A percentile compares a stretch with the other conserved stretches of the same genome.
These are phyloP conservation scores for Microchirus variegatus DNA, from an alignment of 2,797 vertebrate genomes.

Conservation along the genomic window DNA sequence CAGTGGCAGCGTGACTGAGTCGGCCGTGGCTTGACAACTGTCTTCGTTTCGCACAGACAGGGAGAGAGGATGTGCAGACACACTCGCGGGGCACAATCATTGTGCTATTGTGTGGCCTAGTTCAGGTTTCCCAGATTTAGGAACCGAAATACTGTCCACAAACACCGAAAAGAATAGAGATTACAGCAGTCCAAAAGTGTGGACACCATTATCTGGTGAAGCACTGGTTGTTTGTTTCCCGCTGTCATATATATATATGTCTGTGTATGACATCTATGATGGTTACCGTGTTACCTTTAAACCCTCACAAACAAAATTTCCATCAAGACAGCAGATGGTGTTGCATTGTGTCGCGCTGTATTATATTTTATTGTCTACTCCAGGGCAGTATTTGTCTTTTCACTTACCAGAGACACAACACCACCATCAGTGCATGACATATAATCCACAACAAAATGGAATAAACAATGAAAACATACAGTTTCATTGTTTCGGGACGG, in stretches of 20 bases:
- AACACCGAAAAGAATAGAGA: slow-evolving; percentile 9
- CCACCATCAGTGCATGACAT: slow-evolving; percentile 3
- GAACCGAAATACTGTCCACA: slow-evolving; percentile 10
- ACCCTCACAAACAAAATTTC: slow-evolving; percentile 26
- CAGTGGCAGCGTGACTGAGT: slow-evolving; percentile 76
- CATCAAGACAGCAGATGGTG: slow-evolving; percentile 23
- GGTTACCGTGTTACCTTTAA: slow-evolving; percentile 20
- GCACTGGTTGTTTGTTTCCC: slow-evolving; percentile 9
- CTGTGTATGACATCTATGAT: slow-evolving; percentile 13
- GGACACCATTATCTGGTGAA: slow-evolving; percentile 5
- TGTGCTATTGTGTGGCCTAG: slow-evolving; percentile 29
- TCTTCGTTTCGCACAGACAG: slow-evolving; percentile 63
- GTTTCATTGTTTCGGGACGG: not conserved
- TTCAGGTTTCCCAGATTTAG: slow-evolving; percentile 46
- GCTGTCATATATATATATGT: slow-evolving; percentile 20
- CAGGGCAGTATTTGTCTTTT: slow-evolving; percentile 30
- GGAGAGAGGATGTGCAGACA: slow-evolving; percentile 47
- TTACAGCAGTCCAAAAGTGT: slow-evolving; percentile 2
- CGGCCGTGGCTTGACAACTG: slow-evolving; percentile 74
- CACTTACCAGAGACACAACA: slow-evolving; percentile 15
- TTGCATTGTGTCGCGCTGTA: slow-evolving; percentile 14
- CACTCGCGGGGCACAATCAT: slow-evolving; percentile 27
- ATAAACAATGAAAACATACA: slow-evolving; percentile 6
- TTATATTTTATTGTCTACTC: slow-evolving; percentile 16
- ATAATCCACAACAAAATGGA: slow-evolving; percentile 7